Evolutionary conservation across 2,888 invertebrate species (phyloP).

Genomic region (Cheilosia pagana): DNA sequence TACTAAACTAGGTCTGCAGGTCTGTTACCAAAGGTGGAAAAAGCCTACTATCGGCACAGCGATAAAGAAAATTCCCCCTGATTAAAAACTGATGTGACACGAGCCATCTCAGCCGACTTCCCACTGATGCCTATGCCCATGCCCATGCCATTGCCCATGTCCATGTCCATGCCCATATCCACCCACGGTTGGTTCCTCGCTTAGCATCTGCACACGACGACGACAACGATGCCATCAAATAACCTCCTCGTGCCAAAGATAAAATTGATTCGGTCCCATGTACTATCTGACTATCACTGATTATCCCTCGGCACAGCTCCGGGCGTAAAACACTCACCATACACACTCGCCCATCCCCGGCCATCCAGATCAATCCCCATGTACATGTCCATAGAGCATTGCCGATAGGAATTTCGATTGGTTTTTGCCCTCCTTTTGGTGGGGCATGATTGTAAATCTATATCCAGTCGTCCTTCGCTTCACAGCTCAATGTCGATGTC

Average conservation of each 20-base stretch:
- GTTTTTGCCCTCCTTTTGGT: slow-evolving; percentile 35
- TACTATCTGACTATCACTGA: slow-evolving; percentile 69
- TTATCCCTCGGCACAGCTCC: slow-evolving; percentile 59
- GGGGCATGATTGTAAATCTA: background rate
- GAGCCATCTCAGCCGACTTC: slow-evolving; percentile 8
- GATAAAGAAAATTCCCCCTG: too few relatives aligned
- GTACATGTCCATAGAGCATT: slow-evolving; percentile 56
- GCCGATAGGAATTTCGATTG: slow-evolving; percentile 71
- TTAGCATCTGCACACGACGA: slow-evolving; percentile 35
- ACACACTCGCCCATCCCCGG: background rate
- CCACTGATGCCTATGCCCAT: slow-evolving; percentile 6
- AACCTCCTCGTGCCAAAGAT: slow-evolving; percentile 61
- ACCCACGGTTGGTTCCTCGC: background rate
- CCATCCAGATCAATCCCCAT: slow-evolving; percentile 8
- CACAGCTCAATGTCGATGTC: slow-evolving; percentile 3
- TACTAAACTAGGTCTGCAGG: too few relatives aligned
- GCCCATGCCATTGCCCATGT: too few relatives aligned
- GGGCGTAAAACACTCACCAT: slow-evolving; percentile 54
- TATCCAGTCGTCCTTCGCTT: slow-evolving; percentile 40
- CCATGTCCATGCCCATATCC: slow-evolving; percentile 7
- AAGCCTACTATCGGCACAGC: too few relatives aligned
- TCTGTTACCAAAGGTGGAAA: too few relatives aligned
- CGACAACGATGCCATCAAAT: slow-evolving; percentile 45
- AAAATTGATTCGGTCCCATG: slow-evolving; percentile 66
- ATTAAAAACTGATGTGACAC: too few relatives aligned